Evolutionary conservation across 2,888 invertebrate genomes (phyloP).

Genomic region (Protonemura montana): DNA sequence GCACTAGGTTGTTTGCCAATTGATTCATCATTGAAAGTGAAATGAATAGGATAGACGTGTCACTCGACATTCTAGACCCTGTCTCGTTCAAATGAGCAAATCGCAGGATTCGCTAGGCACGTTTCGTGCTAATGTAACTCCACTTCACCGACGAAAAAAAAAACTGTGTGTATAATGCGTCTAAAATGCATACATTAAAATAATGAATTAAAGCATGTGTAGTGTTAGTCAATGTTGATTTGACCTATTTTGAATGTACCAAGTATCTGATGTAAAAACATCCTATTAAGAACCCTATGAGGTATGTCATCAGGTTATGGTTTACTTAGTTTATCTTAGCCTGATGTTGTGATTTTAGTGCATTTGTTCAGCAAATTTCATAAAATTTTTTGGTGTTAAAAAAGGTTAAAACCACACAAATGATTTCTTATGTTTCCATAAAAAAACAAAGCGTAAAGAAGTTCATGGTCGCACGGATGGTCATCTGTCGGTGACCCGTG

Average conservation of each 20-base stretch:
- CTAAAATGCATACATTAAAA: neutral
- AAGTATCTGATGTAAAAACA: no score
- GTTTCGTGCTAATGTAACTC: neutral
- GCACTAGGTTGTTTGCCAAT: neutral
- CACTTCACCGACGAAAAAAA: neutral
- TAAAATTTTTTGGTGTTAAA: neutral
- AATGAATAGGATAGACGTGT: neutral
- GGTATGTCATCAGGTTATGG: no score
- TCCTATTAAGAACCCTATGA: no score
- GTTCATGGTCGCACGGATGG: neutral
- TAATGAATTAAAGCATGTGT: no score
- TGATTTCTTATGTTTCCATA: neutral
- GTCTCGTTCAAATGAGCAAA: neutral
- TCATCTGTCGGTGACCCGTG: neutral
- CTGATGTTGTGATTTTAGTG: no score
- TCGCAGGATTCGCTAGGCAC: neutral
- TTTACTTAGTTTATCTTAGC: neutral
- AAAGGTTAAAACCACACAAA: neutral
- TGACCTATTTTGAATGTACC: neutral
- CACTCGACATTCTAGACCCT: neutral
- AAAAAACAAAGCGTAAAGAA: neutral
- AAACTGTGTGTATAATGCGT: neutral
- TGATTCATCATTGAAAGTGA: neutral
- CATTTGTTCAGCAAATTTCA: neutral
- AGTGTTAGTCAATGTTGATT: neutral